Conservation (phyloP, 1,140 invertebrate species). For the Drosophila ananassae region DNA sequence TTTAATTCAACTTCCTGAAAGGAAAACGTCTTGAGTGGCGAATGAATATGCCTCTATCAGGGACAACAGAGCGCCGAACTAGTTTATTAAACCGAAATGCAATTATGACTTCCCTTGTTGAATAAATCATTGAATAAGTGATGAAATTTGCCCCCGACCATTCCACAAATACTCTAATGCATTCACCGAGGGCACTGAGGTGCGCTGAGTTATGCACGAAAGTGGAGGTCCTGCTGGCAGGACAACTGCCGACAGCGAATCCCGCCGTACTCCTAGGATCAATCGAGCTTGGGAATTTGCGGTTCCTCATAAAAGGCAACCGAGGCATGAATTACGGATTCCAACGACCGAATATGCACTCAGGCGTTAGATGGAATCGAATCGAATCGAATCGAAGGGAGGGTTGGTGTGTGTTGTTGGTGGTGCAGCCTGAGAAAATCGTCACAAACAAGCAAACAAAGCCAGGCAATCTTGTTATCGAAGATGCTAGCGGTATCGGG, state of each 20-base stretch:
- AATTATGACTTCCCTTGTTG: constrained; percentile 28
- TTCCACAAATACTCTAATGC: constrained; percentile 1
- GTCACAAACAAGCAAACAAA: constrained; percentile 63
- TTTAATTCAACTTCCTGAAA: constrained; percentile 22
- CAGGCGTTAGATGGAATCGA: constrained; percentile 65
- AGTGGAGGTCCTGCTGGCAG: constrained; percentile 10
- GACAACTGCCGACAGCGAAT: constrained; percentile 23
- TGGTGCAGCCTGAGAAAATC: constrained; percentile 37
- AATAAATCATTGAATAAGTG: constrained; percentile 47
- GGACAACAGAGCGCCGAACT: background rate
- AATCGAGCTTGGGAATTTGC: constrained; percentile 70
- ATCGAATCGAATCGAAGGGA: constrained; percentile 8
- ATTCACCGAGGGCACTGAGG: constrained; percentile 27
- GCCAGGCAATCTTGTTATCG: constrained; percentile 71
- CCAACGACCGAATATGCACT: constrained; percentile 50
- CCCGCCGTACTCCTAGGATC: constrained; percentile 11
- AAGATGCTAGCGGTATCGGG: constrained; percentile 36
- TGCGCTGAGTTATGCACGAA: constrained; percentile 30
- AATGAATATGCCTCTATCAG: background rate
- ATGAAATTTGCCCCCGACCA: constrained; percentile 13
- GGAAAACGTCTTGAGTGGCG: background rate
- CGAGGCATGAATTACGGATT: constrained; percentile 67
- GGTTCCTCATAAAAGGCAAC: constrained; percentile 49
- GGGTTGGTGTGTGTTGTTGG: constrained; percentile 17
- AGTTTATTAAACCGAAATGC: constrained; percentile 39